These are phyloP conservation scores for Bubalus kerabau DNA, from an alignment of 2,113 vertebrate genomes.

Conservation along the genomic window DNA sequence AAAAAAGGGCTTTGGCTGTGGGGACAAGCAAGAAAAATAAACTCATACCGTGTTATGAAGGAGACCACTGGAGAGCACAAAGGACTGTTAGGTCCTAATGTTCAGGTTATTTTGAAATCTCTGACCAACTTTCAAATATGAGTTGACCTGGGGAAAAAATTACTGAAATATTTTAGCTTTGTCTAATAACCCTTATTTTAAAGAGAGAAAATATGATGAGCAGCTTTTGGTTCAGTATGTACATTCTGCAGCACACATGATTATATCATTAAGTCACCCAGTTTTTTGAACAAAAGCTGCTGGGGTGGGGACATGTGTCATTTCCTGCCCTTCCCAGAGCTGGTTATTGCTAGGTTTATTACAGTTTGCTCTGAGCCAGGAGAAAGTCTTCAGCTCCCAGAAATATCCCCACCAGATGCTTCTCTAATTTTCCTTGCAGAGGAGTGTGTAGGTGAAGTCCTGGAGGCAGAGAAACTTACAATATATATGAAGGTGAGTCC, in stretches of 20 bases:
- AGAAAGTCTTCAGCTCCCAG: neutral
- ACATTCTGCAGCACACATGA: neutral
- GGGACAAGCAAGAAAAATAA: neutral
- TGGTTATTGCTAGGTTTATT: neutral
- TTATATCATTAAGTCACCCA: neutral
- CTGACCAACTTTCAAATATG: neutral
- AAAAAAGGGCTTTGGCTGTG: neutral
- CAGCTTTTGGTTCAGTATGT: neutral
- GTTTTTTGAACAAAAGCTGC: conserved; percentile 55
- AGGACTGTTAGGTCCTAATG: neutral
- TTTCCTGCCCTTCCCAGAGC: conserved; percentile 54
- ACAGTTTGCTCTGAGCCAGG: neutral
- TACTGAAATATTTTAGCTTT: neutral
- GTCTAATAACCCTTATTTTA: neutral
- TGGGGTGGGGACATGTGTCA: conserved; percentile 8
- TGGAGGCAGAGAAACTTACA: neutral
- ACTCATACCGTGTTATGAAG: neutral
- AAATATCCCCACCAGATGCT: neutral
- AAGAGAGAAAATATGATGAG: neutral
- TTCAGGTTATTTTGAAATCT: neutral
- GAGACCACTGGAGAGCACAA: neutral
- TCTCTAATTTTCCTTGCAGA: neutral
- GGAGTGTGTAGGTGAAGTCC: neutral
- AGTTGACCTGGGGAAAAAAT: neutral
- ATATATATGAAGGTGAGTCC: neutral